phyloP scores from a whole-genome alignment of 2,113 vertebrate species.

The Dissostichus mawsoni region DNA sequence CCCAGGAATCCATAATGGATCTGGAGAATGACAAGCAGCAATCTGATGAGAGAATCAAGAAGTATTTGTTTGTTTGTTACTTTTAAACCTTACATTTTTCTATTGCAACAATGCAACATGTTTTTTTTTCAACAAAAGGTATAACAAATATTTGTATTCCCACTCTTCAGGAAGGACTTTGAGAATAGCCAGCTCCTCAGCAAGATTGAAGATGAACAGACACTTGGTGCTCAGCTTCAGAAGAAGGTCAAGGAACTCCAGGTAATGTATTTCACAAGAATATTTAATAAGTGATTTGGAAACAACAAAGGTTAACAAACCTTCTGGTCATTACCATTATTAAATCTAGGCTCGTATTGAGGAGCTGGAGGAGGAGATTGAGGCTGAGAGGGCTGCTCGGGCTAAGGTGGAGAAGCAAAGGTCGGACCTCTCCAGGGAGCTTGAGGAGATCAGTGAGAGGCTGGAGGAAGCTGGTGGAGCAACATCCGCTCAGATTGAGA shows the following conservation, averaged over 20 bases:
- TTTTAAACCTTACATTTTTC: not conserved
- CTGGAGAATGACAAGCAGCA: slow-evolving; percentile 82
- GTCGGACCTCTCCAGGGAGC: slow-evolving; percentile 88
- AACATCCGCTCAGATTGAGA: slow-evolving; percentile 79
- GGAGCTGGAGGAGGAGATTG: slow-evolving; percentile 88
- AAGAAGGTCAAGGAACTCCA: slow-evolving; percentile 80
- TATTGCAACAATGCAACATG: not conserved
- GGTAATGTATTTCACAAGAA: slow-evolving; percentile 49
- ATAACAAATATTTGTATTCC: too few species aligned
- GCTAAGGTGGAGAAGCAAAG: slow-evolving; percentile 90
- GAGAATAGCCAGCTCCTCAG: slow-evolving; percentile 75
- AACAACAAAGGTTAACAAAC: not conserved
- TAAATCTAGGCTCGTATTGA: slow-evolving; percentile 73
- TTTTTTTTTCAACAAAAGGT: too few species aligned
- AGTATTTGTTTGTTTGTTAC: slow-evolving; percentile 42
- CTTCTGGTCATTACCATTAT: not conserved
- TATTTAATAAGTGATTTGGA: not conserved
- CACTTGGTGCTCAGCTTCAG: slow-evolving; percentile 62
- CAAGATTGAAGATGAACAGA: slow-evolving; percentile 72
- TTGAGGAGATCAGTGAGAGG: slow-evolving; percentile 89
- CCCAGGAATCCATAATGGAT: slow-evolving; percentile 82
- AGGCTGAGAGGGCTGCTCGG: slow-evolving; percentile 87
- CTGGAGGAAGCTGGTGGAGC: slow-evolving; percentile 80
- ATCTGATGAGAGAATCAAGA: slow-evolving; percentile 74
- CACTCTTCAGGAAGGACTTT: slow-evolving; percentile 61